A percentile compares a stretch with the other conserved stretches of the same genome.
phyloP scores from a whole-genome alignment of 2,888 invertebrate species.

The Rhagonycha fulva region DNA sequence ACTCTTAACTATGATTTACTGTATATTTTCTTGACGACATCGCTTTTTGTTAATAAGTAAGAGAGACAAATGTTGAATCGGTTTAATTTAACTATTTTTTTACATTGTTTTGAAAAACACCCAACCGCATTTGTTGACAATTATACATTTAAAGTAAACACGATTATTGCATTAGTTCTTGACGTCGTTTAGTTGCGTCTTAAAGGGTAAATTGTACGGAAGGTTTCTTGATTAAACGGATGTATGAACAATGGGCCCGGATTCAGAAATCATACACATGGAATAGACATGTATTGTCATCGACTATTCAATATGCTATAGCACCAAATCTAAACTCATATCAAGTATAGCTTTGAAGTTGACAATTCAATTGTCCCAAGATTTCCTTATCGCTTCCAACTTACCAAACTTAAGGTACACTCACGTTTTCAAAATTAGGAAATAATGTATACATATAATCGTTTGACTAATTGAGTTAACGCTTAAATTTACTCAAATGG shows the following conservation, averaged over 20 bases:
- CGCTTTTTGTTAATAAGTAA: neutral
- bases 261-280: conserved; percentile 52
- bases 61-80: neutral
- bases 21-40: neutral
- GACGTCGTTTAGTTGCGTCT: conserved; percentile 16
- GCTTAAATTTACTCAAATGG: neutral
- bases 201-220: conserved; percentile 44
- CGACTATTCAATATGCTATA: conserved; percentile 47
- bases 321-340: conserved; percentile 48
- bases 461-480: conserved; percentile 11
- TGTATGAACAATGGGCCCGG: conserved; percentile 51
- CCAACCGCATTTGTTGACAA: neutral
- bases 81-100: neutral
- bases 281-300: conserved; percentile 51
- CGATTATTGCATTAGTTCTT: conserved; percentile 21
- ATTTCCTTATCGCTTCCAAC: conserved; percentile 37
- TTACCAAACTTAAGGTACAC: conserved; percentile 13
- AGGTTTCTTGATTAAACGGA: conserved; percentile 46
- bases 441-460: conserved; percentile 16
- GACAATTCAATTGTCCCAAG: conserved; percentile 52
- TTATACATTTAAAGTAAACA: conserved; percentile 15
- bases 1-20: neutral
- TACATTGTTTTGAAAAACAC: neutral
- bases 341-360: conserved; percentile 53
- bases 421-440: conserved; percentile 23